These are phyloP conservation scores for Carassius gibelio DNA, from an alignment of 2,113 vertebrate genomes.

Conservation along the genomic window DNA sequence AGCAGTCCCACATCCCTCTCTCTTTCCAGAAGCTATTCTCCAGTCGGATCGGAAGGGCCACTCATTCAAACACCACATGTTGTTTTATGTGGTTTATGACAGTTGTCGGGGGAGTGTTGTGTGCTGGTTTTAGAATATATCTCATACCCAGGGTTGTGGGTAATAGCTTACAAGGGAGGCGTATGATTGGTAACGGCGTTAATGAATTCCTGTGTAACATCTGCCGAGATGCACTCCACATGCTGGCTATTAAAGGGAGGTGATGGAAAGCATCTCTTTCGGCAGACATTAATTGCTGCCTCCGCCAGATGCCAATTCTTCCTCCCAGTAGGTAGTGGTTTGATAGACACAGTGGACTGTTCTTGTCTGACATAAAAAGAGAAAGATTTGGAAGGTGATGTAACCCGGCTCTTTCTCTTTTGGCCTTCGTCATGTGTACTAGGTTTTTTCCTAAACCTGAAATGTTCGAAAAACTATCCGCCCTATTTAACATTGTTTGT, in stretches of 20 bases:
- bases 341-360: conserved; percentile 61
- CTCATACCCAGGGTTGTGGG: conserved; percentile 59
- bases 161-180: conserved; percentile 69
- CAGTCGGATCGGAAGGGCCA: conserved; percentile 6
- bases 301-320: conserved; percentile 66
- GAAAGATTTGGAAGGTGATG: conserved; percentile 37
- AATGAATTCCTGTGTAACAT: conserved; percentile 71
- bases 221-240: conserved; percentile 67
- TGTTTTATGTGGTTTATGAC: conserved; percentile 43
- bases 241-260: conserved; percentile 69
- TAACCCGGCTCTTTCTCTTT: conserved; percentile 4
- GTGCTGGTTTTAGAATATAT: conserved; percentile 50
- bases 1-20: neutral
- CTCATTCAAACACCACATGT: conserved; percentile 39
- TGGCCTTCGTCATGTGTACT: neutral
- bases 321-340: conserved; percentile 57
- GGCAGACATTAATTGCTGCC: conserved; percentile 69
- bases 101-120: conserved; percentile 50
- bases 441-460: conserved; percentile 24
- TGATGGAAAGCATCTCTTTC: conserved; percentile 66
- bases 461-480: conserved; percentile 12
- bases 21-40: conserved; percentile 1
- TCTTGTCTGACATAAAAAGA: conserved; percentile 57
- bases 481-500: conserved; percentile 49
- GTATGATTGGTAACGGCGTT: conserved; percentile 64